A percentile compares a stretch with the other conserved stretches of the same genome.
Evolutionary conservation across 2,888 invertebrate species (phyloP).

Genomic region (Homarus gammarus): DNA sequence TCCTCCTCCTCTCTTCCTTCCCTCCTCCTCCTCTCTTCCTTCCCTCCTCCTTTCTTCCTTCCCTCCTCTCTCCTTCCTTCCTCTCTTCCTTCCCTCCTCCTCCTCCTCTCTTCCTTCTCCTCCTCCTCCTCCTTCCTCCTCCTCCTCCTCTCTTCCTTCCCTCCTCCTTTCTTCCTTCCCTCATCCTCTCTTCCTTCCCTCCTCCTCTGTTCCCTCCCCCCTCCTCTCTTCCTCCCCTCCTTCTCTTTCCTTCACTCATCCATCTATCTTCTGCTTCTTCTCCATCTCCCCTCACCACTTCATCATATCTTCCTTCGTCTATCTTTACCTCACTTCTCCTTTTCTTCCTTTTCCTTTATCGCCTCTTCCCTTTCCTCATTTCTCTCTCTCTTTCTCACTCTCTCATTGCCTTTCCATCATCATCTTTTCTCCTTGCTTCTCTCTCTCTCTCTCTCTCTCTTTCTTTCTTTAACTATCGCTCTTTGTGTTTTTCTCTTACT

Average conservation of each 20-base stretch:
- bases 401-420: not conserved
- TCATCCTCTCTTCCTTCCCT: not conserved
- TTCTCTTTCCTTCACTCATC: too few species aligned
- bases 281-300: too few species aligned
- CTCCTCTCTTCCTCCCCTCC: not conserved
- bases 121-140: not conserved
- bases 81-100: too few species aligned
- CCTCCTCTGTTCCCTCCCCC: not conserved
- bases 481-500: too few species aligned
- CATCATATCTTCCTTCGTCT: too few species aligned
- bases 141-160: not conserved
- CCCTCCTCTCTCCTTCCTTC: not conserved
- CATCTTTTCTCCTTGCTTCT: not conserved
- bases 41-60: not conserved
- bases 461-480: not conserved
- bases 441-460: not conserved
- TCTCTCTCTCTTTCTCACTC: not conserved
- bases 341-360: not conserved
- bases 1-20: not conserved
- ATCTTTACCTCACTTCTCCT: not conserved
- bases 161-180: too few species aligned
- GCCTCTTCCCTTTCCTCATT: too few species aligned
- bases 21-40: not conserved
- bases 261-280: not conserved
- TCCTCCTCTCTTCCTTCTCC: not conserved